Evolutionary conservation across 2,888 invertebrate genomes (phyloP), one percentile per base, ranked within the genome.

Genomic region (Drosophila silvestris): DNA sequence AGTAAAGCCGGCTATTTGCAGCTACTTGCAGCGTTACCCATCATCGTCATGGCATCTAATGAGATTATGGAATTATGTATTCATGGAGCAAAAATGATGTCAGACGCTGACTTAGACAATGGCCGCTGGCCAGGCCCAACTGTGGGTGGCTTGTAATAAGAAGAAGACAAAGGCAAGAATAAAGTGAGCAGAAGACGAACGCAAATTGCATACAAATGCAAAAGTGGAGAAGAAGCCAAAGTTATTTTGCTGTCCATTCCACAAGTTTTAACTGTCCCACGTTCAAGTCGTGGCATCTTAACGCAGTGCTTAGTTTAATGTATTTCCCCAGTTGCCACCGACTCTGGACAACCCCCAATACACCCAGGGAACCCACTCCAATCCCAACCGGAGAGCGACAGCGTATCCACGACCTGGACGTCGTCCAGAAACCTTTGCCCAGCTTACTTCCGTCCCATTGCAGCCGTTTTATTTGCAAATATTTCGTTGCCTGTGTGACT

Each of bases 51-150:
- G 60, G 66, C 81, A 82, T 74, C 80, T 89, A 91, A 91, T 90
- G 82, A 83, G 90, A 91, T 91, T 91, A 89, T 78, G 73, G 83
- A 90, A 91, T 91, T 90, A 85, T 81, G 83, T 83, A 91, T 91
- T 91, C 84, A 89, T 80, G 81, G 82, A 64, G 85, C 77, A 80
- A 78, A 79, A 85, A 81, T 85, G 75, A 81, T 82, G 83, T 72
- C 86, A 79, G 85, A 68, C 75, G 70, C 35, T 66, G 76, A 53
- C 65, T 64, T 51, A 74, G 77, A 70, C 73, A 73, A 65, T 70
- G 77, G 47, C 32, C 50, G 44, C 26, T 58, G 56, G 51, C 60
- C 39, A 30, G 28, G 26, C 26, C 26, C 47, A n/a, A 5, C 10
- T 19, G 50, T 6, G 41, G 41, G 39, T 30, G n/a, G n/a, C 53